Evolutionary conservation across 2,888 invertebrate genomes (phyloP), one percentile per base, ranked within the genome.

Genomic region (Hylaea fasciaria): DNA sequence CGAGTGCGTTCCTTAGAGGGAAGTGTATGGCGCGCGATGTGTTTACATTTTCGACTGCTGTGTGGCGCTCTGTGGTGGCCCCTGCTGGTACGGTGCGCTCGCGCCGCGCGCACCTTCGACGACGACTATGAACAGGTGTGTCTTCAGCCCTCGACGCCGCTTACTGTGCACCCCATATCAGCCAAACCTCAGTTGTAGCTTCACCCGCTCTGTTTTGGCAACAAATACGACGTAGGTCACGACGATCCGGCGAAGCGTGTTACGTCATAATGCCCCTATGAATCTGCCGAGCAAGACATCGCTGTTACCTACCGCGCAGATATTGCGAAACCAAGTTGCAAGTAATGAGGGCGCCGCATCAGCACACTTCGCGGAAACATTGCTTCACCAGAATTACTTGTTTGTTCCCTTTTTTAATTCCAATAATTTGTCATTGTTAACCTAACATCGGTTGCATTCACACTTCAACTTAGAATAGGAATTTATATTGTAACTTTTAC

Each of bases 61-160:
- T 92, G 92, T 83, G 92, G 86, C 72, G 92, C 91, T 81, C 88
- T 92, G 70, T 91, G 92, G 87, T 91, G 92, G 92, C 91, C 91
- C 72, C 76, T 91, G 87, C 83, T 91, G 87, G 77, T 84, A 72
- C 85, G 92, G 69, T 89, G 86, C 82, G 87, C 85, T 69, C 88
- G 89, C 81, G 88, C 88, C 71, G 77, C 85, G 55, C 83, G 82
- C 73, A 72, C 73, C 83, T 87, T 83, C 85, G 85, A 91, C 87
- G 91, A 91, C 88, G 90, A 83, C 86, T 91, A 92, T 78, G 89
- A 92, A 70, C 91, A 92, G 92, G 92, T 92, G 82, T 85, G 90
- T 89, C 68, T 59, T 45, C 67, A 65, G 64, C 58, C 60, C 62
- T 68, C 84, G 77, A 74, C 75, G 81, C 77, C 74, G 86, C 85